Evolutionary conservation across 2,797 vertebrate species (phyloP), one percentile per base, ranked within the genome.

Genomic region (Yasuhikotakia modesta): DNA sequence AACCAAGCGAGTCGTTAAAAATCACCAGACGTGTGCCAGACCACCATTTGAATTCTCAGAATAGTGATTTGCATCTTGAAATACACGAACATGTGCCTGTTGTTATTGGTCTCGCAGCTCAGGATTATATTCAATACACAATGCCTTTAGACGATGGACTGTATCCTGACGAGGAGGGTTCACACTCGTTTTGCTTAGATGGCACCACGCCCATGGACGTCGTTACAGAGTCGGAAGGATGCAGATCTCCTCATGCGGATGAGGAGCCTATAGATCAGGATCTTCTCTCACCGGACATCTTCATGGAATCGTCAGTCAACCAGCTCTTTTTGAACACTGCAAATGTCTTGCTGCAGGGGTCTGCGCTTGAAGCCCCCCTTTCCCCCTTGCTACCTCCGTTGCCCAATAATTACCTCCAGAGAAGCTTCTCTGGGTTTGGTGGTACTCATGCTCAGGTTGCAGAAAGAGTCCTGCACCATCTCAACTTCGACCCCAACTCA

Each of bases 91-190:
- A 95, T 35, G 95, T 98, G 95, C 97, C 97, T 95, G 97, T 97
- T 79, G 96, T 96, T 85, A 93, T 99, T 85, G 97, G 97, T 90
- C 94, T 99, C 82, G 91, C 96, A 83, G 96, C 96, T 94, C 97
- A 98, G 94, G 96, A 98, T 94, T 99, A 98, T 93, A 95, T 99
- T 90, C 97, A 96, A 91, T 98, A 99, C 90, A 96, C 97, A 87
- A 95, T 99, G 96, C 97, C 97, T 99, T 99, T 98, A 96, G 96
- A 97, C 89, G 96, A 96, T 89, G 95, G 95, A 94, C 94, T 98
- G 93, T 98, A 94, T 92, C 93, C 96, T 72, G 97, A 78, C 12
- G 60, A 97, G 4, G 81, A 84, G 88, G 95, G 95, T 87, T 92
- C 95, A 58, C 95, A 93, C 89, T 91, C 93, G 87, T 98, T 93